Conservation (phyloP, 2,888 invertebrate genomes). For the Philereme vetulata region DNA sequence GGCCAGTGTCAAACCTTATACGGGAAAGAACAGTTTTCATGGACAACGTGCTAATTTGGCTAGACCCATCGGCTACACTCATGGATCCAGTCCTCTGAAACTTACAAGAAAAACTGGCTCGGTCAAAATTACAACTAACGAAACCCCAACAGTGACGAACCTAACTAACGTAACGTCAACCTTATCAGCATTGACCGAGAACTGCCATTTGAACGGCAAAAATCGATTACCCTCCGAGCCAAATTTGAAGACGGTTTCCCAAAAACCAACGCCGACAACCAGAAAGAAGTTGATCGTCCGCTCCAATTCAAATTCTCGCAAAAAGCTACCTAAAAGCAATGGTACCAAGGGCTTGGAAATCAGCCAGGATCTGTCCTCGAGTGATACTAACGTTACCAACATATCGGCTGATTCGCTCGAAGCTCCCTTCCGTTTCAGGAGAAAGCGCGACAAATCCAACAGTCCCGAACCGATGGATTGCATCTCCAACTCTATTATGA, state of each 20-base stretch:
- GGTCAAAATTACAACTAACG: slow-evolving; percentile 56
- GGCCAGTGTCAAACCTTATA: slow-evolving; percentile 63
- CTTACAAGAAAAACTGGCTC: slow-evolving; percentile 59
- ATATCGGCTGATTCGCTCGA: slow-evolving; percentile 77
- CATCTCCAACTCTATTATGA: slow-evolving; percentile 68
- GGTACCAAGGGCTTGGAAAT: slow-evolving; percentile 62
- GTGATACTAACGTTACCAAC: slow-evolving; percentile 78
- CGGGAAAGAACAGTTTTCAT: slow-evolving; percentile 71
- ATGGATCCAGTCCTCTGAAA: slow-evolving; percentile 69
- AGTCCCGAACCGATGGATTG: slow-evolving; percentile 80
- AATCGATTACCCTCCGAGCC: slow-evolving; percentile 72
- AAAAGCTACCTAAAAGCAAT: slow-evolving; percentile 70
- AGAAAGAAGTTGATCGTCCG: slow-evolving; percentile 75
- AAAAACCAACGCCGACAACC: slow-evolving; percentile 53
- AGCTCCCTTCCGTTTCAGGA: slow-evolving; percentile 71
- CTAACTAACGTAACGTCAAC: slow-evolving; percentile 72
- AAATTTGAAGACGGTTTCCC: slow-evolving; percentile 60
- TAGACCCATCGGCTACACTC: slow-evolving; percentile 66
- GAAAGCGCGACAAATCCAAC: slow-evolving; percentile 74
- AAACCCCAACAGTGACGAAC: slow-evolving; percentile 56
- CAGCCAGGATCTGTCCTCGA: slow-evolving; percentile 75
- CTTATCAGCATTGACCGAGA: slow-evolving; percentile 72
- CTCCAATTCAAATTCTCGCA: slow-evolving; percentile 72
- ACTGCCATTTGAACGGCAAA: slow-evolving; percentile 77
- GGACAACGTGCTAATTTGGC: slow-evolving; percentile 77